Percentiles rank a stretch among this genome's conserved stretches.
Evolutionary conservation across 2,888 invertebrate genomes (phyloP).

Genomic region (Eupithecia inturbata): DNA sequence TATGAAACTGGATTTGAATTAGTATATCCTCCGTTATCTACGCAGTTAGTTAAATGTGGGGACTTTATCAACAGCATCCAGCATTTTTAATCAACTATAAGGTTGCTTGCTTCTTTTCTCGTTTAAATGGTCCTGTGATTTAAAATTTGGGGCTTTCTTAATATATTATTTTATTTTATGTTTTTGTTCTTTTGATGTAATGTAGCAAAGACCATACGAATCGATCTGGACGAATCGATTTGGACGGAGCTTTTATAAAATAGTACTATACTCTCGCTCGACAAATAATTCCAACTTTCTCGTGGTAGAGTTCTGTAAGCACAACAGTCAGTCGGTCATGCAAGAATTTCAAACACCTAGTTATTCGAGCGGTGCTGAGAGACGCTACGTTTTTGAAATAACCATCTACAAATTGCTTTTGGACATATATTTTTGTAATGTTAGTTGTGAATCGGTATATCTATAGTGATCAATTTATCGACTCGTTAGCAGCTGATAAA

Average conservation of each 20-base stretch:
- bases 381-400: slow-evolving; percentile 71
- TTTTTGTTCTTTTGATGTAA: background rate
- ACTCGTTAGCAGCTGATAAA: slow-evolving; percentile 77
- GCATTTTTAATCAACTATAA: slow-evolving; percentile 61
- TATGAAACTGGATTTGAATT: slow-evolving; percentile 68
- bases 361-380: slow-evolving; percentile 51
- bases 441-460: slow-evolving; percentile 72
- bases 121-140: background rate
- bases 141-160: background rate
- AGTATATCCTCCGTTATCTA: slow-evolving; percentile 72
- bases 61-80: slow-evolving; percentile 70
- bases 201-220: background rate
- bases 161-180: background rate
- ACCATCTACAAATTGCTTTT: slow-evolving; percentile 74
- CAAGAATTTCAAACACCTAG: background rate
- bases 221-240: too few relatives aligned
- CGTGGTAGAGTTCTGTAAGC: background rate
- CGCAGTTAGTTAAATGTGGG: slow-evolving; percentile 67
- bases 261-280: background rate
- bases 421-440: slow-evolving; percentile 75
- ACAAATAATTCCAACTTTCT: background rate
- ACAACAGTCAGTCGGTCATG: background rate
- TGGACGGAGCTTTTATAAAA: background rate
- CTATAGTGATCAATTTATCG: slow-evolving; percentile 77
- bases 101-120: background rate